Evolutionary conservation across 2,113 vertebrate genomes (phyloP), one percentile per base, ranked within the genome.

Genomic region (Leptobrachium leishanense): DNA sequence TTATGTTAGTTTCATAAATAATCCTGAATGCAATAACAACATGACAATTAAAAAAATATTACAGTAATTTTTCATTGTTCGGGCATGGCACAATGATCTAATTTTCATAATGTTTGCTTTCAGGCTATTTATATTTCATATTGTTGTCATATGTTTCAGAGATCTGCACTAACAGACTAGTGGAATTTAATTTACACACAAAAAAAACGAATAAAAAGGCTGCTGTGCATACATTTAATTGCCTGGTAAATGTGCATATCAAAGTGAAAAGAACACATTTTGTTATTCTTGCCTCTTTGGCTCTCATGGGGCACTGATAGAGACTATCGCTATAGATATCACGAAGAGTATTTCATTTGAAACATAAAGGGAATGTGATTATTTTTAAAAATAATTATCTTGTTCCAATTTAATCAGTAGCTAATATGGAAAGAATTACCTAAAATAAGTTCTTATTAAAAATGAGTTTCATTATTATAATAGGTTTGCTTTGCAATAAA

Each of bases 31-130:
- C 54, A 72, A 77, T 69, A 46, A 69, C 40, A 69, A 69, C 9
- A 8, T 59, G 54, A 77, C 66, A 77, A 77, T 77, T 77, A 77
- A 77, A 77, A 76, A 77, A 39, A 50, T 69, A 69, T 77, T 77
- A 68, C 41, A 68, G n/a, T 68, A 59, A 77, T 77, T 46, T 77
- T 77, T 77, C 75, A 77, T 57, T 69, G 53, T 11, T 12, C 55
- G 55, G 42, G 50, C 15, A 66, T 77, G 41, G 65, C 9, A 68
- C 31, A 59, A 62, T 69, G 12, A 77, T 68, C 8, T 41, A 68
- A 31, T 54, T 62, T 68, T 76, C 53, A 76, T 68, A 43, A 39
- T 76, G 54, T 12, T 77, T 59, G 75, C 75, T 77, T 69, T 69
- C 11, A 57, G 53, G 75, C 75, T 69, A 68, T 59, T 68, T 68